These are phyloP conservation scores for Cryptocephalus moraei DNA, from an alignment of 2,888 invertebrate genomes.

Conservation along the genomic window DNA sequence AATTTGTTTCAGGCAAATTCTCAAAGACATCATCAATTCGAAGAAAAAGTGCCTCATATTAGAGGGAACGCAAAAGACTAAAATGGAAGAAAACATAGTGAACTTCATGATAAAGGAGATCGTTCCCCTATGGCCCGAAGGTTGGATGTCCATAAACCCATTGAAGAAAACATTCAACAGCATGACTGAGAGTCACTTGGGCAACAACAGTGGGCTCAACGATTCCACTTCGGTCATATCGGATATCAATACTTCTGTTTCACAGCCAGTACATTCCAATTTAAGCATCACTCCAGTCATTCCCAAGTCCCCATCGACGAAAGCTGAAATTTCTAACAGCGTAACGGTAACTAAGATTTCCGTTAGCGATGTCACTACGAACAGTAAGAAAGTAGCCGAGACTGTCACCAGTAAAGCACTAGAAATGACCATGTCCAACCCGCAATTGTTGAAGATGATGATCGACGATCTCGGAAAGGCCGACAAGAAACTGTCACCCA, in stretches of 20 bases:
- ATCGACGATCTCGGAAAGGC: not conserved
- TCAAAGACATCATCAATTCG: constrained; percentile 30
- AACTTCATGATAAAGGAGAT: constrained; percentile 40
- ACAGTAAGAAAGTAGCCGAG: constrained; percentile 1
- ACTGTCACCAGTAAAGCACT: not conserved
- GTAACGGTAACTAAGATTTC: constrained; percentile 8
- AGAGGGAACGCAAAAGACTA: constrained; percentile 39
- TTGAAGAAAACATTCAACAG: constrained; percentile 29
- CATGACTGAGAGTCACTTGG: constrained; percentile 8
- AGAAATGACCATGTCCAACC: not conserved
- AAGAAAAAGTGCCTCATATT: constrained; percentile 30
- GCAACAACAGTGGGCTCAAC: not conserved
- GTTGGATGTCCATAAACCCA: constrained; percentile 42
- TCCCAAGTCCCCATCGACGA: constrained; percentile 2
- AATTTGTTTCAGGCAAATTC: constrained; percentile 27
- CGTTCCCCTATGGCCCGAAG: constrained; percentile 44
- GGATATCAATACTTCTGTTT: not conserved
- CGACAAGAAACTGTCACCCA: too few relatives aligned
- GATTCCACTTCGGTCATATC: not conserved
- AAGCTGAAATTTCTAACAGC: constrained; percentile 4
- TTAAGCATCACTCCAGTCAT: constrained; percentile 8
- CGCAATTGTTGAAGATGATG: not conserved
- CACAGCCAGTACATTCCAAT: constrained; percentile 7
- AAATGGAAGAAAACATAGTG: constrained; percentile 40
- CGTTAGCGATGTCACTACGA: constrained; percentile 1